phyloP scores from a whole-genome alignment of 2,113 vertebrate species.

The Chaenocephalus aceratus region DNA sequence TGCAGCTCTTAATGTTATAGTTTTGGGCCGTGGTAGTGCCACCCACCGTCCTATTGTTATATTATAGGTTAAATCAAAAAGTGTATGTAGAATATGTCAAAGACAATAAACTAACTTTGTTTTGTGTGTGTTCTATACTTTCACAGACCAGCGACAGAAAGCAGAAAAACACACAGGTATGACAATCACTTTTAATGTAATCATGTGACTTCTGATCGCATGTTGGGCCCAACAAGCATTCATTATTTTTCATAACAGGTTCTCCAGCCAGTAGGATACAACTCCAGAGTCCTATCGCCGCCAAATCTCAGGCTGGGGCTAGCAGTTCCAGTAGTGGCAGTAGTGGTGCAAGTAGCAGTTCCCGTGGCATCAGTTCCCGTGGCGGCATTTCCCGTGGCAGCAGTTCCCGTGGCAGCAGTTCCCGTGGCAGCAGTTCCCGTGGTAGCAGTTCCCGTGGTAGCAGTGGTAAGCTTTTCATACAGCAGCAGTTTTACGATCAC shows the following conservation, averaged over 20 bases:
- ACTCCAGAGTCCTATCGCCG: no score
- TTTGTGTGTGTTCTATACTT: not conserved
- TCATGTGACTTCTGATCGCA: not conserved
- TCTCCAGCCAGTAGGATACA: not conserved
- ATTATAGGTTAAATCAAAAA: not conserved
- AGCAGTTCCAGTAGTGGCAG: no score
- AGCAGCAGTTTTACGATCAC: not conserved
- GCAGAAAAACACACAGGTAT: conserved; percentile 23
- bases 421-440: not conserved
- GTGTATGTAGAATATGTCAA: not conserved
- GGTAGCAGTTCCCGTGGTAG: not conserved
- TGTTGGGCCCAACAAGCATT: not conserved
- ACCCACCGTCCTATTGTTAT: no score
- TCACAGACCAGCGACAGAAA: conserved; percentile 59
- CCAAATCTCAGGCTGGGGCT: no score
- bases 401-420: not conserved
- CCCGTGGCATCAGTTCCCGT: no score
- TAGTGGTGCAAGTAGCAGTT: no score
- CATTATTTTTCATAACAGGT: conserved; percentile 4
- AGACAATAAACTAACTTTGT: not conserved
- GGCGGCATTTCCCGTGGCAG: not conserved
- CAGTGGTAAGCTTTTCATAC: not conserved
- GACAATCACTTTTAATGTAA: not conserved
- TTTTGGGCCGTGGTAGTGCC: no score
- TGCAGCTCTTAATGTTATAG: no score